Conservation (phyloP, 2,113 vertebrate species). For the Menidia beryllina region DNA sequence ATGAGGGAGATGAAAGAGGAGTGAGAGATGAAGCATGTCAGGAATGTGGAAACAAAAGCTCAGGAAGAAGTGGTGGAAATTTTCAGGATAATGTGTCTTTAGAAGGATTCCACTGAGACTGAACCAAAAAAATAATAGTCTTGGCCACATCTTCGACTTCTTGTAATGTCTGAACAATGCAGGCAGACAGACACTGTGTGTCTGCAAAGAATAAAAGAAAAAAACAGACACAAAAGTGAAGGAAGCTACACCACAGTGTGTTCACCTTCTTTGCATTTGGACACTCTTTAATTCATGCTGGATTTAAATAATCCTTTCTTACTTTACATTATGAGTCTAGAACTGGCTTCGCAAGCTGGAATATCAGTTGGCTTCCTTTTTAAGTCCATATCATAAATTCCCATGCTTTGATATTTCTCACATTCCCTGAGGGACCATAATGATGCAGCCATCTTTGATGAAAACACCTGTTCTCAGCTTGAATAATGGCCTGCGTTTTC, state of each 20-base stretch:
- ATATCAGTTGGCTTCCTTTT: slow-evolving; percentile 5
- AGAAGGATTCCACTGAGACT: slow-evolving; percentile 48
- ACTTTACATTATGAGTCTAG: no score
- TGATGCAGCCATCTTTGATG: slow-evolving; percentile 67
- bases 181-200: slow-evolving; percentile 25
- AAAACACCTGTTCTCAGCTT: slow-evolving; percentile 74
- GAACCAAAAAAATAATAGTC: slow-evolving; percentile 19
- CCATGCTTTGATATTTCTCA: slow-evolving; percentile 66
- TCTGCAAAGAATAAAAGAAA: slow-evolving; percentile 10
- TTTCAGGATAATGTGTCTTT: slow-evolving; percentile 36
- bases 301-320: neutral
- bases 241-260: neutral
- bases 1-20: slow-evolving; percentile 45
- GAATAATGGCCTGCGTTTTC: slow-evolving; percentile 63
- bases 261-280: slow-evolving; percentile 1
- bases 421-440: slow-evolving; percentile 56
- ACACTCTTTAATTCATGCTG: neutral
- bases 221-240: slow-evolving; percentile 13
- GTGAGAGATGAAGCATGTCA: slow-evolving; percentile 42
- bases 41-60: slow-evolving; percentile 59
- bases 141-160: slow-evolving; percentile 36
- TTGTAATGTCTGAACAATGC: slow-evolving; percentile 25
- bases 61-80: slow-evolving; percentile 20
- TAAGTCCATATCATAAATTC: no score
- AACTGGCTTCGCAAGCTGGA: no score